Base-by-base conservation (phyloP, 1,140 invertebrate species). In the Drosophila gunungcola region DNA sequence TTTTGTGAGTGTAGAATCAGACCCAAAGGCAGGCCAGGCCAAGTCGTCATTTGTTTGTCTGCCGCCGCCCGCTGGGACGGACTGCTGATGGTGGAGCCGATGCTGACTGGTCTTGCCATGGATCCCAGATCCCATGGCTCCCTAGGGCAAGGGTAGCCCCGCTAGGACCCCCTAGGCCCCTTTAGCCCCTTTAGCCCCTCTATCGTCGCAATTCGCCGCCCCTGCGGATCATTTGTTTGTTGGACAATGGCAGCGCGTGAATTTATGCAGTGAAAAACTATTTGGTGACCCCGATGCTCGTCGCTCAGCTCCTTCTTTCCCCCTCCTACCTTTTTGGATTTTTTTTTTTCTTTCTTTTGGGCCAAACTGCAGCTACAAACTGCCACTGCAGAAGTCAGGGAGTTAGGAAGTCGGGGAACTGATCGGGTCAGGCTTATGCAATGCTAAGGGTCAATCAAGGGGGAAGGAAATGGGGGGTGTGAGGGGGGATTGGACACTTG, bases 171-270 rank as follows among this genome's bases (percentile, higher is more conserved):
- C 16, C 16, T 21, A 21, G 16, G 16, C 16, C 16, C 16, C 16
- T 21, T 21, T 21, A 21, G 16, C 25, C 13, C 29, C 36, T 46
- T 48, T 60, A 53, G 42, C 27, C 77, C 51, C 67, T 48, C 11
- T 4, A n/a, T 29, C 29, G 27, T 16, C 60, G 9, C 27, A 25
- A 42, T 42, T 12, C 54, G 38, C 60, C 21, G 65, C 58, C 60
- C 21, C 52, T 65, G 43, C 55, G 70, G 72, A 88, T 88, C 83
- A 88, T 88, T 88, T 88, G 83, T 83, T 83, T 69, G 83, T 89
- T 69, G 83, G 83, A 88, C 83, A 90, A 90, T 85, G 80, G 85
- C 81, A 79, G 81, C 85, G 85, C 85, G 85, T 90, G 85, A 90
- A 90, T 91, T 90, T 90, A 90, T 90, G 86, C 85, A 85, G 86